phyloP scores from a whole-genome alignment of 2,888 invertebrate species.

The Sarcophaga rosellei region DNA sequence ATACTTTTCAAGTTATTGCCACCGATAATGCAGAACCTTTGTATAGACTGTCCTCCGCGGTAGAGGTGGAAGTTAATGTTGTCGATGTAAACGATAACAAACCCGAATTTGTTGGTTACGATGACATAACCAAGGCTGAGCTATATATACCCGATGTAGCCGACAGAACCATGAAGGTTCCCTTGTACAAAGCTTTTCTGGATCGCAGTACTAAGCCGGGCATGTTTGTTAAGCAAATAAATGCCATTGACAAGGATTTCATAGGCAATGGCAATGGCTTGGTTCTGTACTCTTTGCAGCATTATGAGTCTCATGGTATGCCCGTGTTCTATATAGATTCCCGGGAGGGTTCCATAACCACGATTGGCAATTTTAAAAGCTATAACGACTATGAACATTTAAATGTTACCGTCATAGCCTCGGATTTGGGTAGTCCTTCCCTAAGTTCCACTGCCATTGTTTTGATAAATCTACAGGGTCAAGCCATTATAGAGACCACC shows the following conservation, averaged over 20 bases:
- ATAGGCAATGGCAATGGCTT: constrained; percentile 93
- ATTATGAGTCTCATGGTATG: constrained; percentile 83
- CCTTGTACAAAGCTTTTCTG: constrained; percentile 89
- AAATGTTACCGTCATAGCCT: constrained; percentile 91
- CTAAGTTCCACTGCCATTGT: constrained; percentile 89
- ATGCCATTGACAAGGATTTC: constrained; percentile 93
- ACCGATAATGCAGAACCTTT: constrained; percentile 86
- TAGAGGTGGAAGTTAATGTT: constrained; percentile 90
- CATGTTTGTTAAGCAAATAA: constrained; percentile 87
- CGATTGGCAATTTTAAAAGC: constrained; percentile 84
- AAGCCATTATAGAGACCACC: constrained; percentile 74
- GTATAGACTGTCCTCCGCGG: constrained; percentile 85
- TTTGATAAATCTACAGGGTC: constrained; percentile 84
- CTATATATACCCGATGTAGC: constrained; percentile 74
- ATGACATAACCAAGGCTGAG: constrained; percentile 82
- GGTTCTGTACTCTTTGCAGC: constrained; percentile 88
- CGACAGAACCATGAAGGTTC: constrained; percentile 81
- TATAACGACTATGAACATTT: constrained; percentile 82
- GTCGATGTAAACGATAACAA: constrained; percentile 92
- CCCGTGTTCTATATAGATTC: constrained; percentile 90
- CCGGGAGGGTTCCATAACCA: constrained; percentile 91
- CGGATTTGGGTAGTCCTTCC: constrained; percentile 92
- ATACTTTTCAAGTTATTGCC: constrained; percentile 87
- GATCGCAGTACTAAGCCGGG: constrained; percentile 90
- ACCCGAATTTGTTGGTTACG: constrained; percentile 90